Evolutionary conservation across 2,113 vertebrate species (phyloP), one percentile per base, ranked within the genome.

Genomic region (Psittacula cyanocephala): DNA sequence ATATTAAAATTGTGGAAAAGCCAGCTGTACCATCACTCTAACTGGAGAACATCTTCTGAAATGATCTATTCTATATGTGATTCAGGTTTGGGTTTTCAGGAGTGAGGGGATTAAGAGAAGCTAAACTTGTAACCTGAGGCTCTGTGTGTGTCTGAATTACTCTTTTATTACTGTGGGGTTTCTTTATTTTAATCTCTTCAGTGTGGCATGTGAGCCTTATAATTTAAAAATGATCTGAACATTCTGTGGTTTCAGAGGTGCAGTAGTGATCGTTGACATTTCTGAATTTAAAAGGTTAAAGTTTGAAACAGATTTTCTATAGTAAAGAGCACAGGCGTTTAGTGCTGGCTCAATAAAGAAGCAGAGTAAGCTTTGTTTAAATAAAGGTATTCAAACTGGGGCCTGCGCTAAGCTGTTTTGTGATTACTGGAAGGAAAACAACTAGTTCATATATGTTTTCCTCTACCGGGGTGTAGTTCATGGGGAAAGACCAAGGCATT

Each of bases 21-120:
- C 23, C 62, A 85, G 15, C 67, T 89, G 67, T 74, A 12, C 35
- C 81, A 78, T 81, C 72, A 50, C 35, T 82, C 44, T 79, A 68
- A 35, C 11, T 80, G 27, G 27, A 91, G 63, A 88, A 64, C 43
- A 50, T 89, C 77, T 78, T 88, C 77, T 94, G 84, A 96, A 92
- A 64, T 62, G 4, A 55, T 5, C 82, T 72, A 8, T 84, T 93
- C 43, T 82, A 5, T 57, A n/a, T 70, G 63, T 90, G 82, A 91
- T 86, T 89, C 29, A 55, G 13, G 41, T 37, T 93, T 77, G 79
- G 44, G 17, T n/a, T 86, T 93, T 88, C 60, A 71, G 63, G 85
- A 59, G 28, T 69, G 67, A 86, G 37, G 25, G 37, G 41, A 53
- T 89, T 89, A 72, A 92, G 33, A 72, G 65, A 79, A 76, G 28